phyloP scores from a whole-genome alignment of 2,113 vertebrate genomes.

The Gallinago jamesoni region DNA sequence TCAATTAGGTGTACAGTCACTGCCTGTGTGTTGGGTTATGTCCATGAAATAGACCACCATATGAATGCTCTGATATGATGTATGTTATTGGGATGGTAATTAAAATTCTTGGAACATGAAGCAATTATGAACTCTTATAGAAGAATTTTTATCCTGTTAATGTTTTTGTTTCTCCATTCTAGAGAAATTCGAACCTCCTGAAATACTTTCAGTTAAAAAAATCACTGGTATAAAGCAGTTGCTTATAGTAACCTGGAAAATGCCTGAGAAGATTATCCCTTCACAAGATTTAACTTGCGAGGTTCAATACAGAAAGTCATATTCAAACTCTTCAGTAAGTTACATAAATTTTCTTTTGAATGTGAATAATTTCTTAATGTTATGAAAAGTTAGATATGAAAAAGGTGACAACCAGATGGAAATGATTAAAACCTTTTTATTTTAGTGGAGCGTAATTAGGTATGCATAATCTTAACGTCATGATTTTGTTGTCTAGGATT shows the following conservation, averaged over 20 bases:
- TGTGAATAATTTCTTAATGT: background rate
- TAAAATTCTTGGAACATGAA: background rate
- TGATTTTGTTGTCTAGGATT: background rate
- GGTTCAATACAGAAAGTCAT: constrained; percentile 58
- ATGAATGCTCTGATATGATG: background rate
- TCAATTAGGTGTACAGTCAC: background rate
- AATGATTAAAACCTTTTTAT: background rate
- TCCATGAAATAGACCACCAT: background rate
- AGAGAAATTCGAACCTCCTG: constrained; percentile 72
- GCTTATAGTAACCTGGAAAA: constrained; percentile 69
- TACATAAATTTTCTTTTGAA: background rate
- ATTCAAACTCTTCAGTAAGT: constrained; percentile 65
- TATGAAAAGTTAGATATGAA: background rate
- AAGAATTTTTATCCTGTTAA: background rate
- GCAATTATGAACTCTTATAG: background rate
- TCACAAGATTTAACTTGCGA: background rate
- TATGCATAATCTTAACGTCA: background rate
- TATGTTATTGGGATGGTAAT: background rate
- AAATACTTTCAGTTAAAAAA: constrained; percentile 55
- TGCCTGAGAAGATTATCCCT: background rate
- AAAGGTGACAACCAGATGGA: background rate
- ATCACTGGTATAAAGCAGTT: constrained; percentile 25
- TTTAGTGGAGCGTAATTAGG: background rate
- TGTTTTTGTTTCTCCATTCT: constrained; percentile 43
- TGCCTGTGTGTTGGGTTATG: background rate